Evolutionary conservation across 1,140 invertebrate species (phyloP).

Genomic region (Nasonia giraulti): DNA sequence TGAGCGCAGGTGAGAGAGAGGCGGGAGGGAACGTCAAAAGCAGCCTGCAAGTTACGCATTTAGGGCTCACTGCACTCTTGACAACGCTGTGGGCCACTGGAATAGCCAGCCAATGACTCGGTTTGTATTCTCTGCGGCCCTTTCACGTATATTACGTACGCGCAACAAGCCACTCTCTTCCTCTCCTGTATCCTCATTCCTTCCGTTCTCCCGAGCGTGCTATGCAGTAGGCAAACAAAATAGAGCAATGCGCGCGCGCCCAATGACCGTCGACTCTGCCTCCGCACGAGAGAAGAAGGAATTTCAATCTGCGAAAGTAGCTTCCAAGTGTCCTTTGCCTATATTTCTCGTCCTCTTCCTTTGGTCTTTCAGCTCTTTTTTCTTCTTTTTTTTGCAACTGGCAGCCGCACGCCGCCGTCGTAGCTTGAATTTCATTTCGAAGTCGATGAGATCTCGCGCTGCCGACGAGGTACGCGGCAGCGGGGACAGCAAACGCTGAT

Average conservation of each 20-base stretch:
- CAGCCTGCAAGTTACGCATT: neutral
- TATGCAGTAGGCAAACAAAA: neutral
- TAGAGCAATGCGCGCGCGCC: neutral
- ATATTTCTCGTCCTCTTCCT: neutral
- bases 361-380: neutral
- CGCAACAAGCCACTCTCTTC: too few species aligned
- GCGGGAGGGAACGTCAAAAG: neutral
- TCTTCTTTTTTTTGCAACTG: neutral
- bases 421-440: constrained; percentile 49
- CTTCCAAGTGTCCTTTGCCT: constrained; percentile 22
- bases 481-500: neutral
- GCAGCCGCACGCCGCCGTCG: neutral
- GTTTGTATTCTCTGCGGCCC: neutral
- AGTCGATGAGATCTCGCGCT: constrained; percentile 17
- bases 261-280: neutral
- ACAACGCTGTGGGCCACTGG: neutral
- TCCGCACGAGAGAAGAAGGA: constrained; percentile 12
- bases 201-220: neutral
- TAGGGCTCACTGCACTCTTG: too few species aligned
- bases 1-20: too few species aligned
- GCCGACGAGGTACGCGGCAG: neutral
- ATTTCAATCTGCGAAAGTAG: constrained; percentile 50
- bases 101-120: neutral
- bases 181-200: neutral
- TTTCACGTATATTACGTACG: neutral